Conservation (phyloP, 2,888 invertebrate genomes). For the Metallyticus violacea region DNA sequence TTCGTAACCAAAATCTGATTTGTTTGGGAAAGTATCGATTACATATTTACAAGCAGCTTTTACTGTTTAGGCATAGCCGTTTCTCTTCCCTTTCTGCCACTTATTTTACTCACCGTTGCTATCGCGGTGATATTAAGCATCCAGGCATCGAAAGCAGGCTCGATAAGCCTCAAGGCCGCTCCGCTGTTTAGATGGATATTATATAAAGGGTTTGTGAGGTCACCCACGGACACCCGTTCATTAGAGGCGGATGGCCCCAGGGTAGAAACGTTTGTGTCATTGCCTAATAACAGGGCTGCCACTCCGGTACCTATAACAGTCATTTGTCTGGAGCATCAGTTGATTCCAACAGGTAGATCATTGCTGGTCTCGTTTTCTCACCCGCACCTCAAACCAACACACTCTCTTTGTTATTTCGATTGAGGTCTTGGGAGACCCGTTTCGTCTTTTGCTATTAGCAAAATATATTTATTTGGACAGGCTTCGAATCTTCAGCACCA, state of each 20-base stretch:
- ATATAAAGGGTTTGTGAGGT: background rate
- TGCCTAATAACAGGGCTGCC: background rate
- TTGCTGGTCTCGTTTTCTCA: too few relatives aligned
- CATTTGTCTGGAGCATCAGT: background rate
- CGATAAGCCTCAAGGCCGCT: background rate
- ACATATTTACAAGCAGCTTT: too few relatives aligned
- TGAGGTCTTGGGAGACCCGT: background rate
- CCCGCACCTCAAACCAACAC: background rate
- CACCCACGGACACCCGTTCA: background rate
- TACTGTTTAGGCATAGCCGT: too few relatives aligned
- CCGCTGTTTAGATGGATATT: background rate
- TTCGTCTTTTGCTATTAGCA: too few relatives aligned
- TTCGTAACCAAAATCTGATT: too few relatives aligned
- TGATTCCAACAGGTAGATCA: background rate
- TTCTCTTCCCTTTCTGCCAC: too few relatives aligned
- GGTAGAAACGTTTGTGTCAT: background rate
- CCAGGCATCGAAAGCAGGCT: background rate
- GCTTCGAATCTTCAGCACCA: too few relatives aligned
- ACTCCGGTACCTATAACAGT: background rate
- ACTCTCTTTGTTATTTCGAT: background rate
- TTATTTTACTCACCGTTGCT: background rate
- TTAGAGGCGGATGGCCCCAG: background rate
- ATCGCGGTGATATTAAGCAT: background rate
- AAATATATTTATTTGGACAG: too few relatives aligned
- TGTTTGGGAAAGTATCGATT: too few relatives aligned